Evolutionary conservation across 2,888 invertebrate genomes (phyloP), one percentile per base, ranked within the genome.

Genomic region (Stenoptilia bipunctidactyla): DNA sequence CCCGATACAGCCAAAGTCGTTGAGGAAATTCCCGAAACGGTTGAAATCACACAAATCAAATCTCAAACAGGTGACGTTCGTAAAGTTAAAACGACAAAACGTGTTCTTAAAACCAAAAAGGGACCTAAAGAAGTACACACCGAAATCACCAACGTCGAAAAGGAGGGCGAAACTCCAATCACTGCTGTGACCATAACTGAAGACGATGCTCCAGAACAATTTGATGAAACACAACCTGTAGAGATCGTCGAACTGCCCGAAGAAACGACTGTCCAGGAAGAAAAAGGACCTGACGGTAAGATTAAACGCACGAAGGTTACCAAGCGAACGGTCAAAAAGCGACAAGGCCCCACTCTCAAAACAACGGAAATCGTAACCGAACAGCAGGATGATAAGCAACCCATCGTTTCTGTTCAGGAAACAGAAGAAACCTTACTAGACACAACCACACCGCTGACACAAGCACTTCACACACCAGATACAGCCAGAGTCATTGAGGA

Each of bases 81-180:
- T 13, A 61, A 59, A 43, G 61, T 67, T 0, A 66, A 58, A 1
- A 66, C 64, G 0, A 79, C 73, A 4, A 85, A 70, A 44, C 74
- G 76, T 1, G 61, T 71, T 2, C 68, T 82, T 1, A 85, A 73
- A 47, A 76, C 75, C 34, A 65, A 61, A 41, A 71, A 61, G 33
- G 85, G 75, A 1, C 54, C 58, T 0, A 79, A 80, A 40, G 57
- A 72, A 42, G 79, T 80, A 49, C 58, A 75, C 8, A 80, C 85
- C 1, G 74, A 75, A 53, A 73, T 73, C 4, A 61, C 71, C 1
- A 84, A 82, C 5, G 58, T 72, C 15, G 61, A 74, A 41, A 66
- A 69, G 41, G 66, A 72, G 4, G 66, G 61, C 13, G 61, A 70
- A 37, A 48, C 48, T 2, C 64, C 69, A 0, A 49, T 62, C 1